Evolutionary conservation across 1,140 invertebrate genomes (phyloP).

Genomic region (Polypedilum vanderplanki): DNA sequence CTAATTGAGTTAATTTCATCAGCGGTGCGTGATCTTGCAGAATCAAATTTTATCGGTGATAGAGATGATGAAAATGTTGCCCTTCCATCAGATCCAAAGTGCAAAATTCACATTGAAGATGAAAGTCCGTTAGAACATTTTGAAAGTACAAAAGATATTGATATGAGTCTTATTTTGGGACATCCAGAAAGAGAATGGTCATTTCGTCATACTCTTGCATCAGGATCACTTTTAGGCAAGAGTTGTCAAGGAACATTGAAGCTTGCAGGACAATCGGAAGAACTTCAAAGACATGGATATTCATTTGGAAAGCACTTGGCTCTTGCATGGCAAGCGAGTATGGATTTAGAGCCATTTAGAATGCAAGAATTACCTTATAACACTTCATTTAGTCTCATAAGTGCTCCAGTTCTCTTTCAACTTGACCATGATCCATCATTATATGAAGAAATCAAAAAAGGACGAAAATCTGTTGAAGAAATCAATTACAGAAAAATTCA

Average conservation of each 20-base stretch:
- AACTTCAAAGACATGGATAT: constrained; percentile 60
- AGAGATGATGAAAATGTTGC: constrained; percentile 71
- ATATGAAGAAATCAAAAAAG: constrained; percentile 59
- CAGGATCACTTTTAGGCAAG: constrained; percentile 69
- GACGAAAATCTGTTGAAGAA: constrained; percentile 56
- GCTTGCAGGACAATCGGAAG: constrained; percentile 61
- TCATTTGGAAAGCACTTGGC: constrained; percentile 79
- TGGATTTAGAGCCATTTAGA: constrained; percentile 53
- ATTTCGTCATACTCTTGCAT: constrained; percentile 64
- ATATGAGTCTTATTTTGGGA: constrained; percentile 45
- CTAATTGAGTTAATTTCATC: constrained; percentile 77
- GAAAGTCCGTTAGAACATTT: constrained; percentile 42
- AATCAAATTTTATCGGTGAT: constrained; percentile 76
- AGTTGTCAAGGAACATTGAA: constrained; percentile 73
- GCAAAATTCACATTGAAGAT: constrained; percentile 33
- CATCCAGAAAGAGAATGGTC: constrained; percentile 73
- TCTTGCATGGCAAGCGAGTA: constrained; percentile 69
- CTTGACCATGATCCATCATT: constrained; percentile 60
- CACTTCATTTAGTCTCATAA: constrained; percentile 57
- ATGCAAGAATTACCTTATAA: constrained; percentile 44
- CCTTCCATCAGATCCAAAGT: constrained; percentile 55
- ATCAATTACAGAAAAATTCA: constrained; percentile 56
- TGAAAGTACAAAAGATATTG: constrained; percentile 34
- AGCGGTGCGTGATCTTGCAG: constrained; percentile 70
- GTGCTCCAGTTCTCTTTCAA: constrained; percentile 71